Percentiles rank a stretch among this genome's conserved stretches.
phyloP scores from a whole-genome alignment of 2,113 vertebrate species.

The human region GRCh38 chr2:53118501-53119000 shows the following conservation, averaged over 20 bases:
- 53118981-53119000: not conserved
- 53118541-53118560: not conserved
- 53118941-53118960: not conserved
- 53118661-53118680: not conserved
- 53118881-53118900: not conserved
- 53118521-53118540: not conserved
- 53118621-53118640: not conserved
- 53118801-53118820: not conserved
- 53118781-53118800: not conserved
- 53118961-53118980: not conserved
- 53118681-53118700: not conserved
- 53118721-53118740: not conserved
- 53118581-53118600: not conserved
- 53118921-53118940: not conserved
- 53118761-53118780: not conserved
- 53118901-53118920: not conserved
- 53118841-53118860: not conserved
- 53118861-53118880: not conserved
- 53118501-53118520: not conserved
- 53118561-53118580: not conserved
- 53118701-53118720: not conserved
- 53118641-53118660: not conserved
- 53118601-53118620: not conserved
- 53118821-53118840: not conserved
- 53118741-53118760: not conserved